Evolutionary conservation across 2,797 vertebrate genomes (phyloP).

Genomic region (Fundulus diaphanus): DNA sequence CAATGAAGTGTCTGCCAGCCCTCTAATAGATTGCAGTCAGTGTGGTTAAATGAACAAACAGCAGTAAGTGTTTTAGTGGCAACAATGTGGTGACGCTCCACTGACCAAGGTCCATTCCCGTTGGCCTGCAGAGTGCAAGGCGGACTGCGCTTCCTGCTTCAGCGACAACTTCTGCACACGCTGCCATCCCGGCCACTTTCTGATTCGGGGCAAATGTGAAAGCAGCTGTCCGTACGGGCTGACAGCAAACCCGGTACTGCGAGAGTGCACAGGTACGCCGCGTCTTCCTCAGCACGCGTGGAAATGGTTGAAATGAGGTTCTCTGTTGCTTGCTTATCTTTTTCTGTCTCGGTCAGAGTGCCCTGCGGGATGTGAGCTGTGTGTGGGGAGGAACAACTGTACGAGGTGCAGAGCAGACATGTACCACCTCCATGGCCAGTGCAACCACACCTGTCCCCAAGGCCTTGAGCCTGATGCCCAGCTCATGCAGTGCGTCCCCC

Average conservation of each 20-base stretch:
- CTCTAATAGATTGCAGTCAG: no score
- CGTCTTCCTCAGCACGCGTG: neutral
- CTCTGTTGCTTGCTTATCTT: neutral
- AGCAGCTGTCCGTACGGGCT: constrained; percentile 63
- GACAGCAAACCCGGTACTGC: constrained; percentile 38
- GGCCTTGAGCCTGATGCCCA: constrained; percentile 86
- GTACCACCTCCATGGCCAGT: constrained; percentile 86
- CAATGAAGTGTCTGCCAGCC: neutral
- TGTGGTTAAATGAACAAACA: neutral
- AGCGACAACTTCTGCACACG: constrained; percentile 72
- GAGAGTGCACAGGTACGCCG: constrained; percentile 67
- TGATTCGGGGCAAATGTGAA: constrained; percentile 67
- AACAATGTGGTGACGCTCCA: neutral
- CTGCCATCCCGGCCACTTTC: constrained; percentile 61
- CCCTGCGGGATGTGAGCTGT: constrained; percentile 88
- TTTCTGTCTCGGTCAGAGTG: constrained; percentile 82
- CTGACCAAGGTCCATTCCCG: constrained; percentile 7
- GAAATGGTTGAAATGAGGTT: no score
- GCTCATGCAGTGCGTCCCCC: constrained; percentile 86
- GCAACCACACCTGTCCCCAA: constrained; percentile 86
- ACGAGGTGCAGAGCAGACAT: constrained; percentile 87
- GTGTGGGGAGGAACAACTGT: constrained; percentile 88
- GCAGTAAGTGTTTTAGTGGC: neutral
- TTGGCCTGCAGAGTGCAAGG: constrained; percentile 62
- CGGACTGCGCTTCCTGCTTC: constrained; percentile 69